These are phyloP conservation scores for Coccyzus lansbergi DNA, from an alignment of 2,797 vertebrate species.

Conservation along the genomic window DNA sequence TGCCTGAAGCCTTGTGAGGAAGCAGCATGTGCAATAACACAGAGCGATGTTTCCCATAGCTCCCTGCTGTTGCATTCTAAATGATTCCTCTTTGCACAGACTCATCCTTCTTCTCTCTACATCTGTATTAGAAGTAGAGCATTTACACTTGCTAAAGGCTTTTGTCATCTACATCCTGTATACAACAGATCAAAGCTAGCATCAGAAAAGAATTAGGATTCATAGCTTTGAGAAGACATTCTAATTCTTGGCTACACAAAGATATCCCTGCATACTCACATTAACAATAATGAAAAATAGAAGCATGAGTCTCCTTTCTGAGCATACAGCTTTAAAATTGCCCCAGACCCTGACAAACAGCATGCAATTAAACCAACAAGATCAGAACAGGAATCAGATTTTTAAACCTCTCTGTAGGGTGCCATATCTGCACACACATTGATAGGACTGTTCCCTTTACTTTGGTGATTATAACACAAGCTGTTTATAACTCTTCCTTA, in stretches of 20 bases:
- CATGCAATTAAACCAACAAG: background rate
- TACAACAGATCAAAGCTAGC: background rate
- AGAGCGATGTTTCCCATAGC: background rate
- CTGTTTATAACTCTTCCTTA: background rate
- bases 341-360: constrained; percentile 18
- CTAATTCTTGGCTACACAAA: background rate
- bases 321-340: background rate
- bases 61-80: background rate
- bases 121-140: background rate
- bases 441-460: background rate
- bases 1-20: background rate
- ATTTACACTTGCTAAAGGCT: background rate
- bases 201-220: background rate
- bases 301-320: background rate
- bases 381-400: background rate
- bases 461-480: background rate
- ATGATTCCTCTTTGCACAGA: background rate
- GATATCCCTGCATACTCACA: background rate
- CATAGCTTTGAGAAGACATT: background rate
- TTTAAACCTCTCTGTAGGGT: background rate
- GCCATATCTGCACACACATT: background rate
- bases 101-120: background rate
- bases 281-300: background rate
- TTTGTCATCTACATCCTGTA: background rate
- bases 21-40: background rate